phyloP scores from a whole-genome alignment of 1,140 invertebrate species.

The Hypsibius dujardini region DNA sequence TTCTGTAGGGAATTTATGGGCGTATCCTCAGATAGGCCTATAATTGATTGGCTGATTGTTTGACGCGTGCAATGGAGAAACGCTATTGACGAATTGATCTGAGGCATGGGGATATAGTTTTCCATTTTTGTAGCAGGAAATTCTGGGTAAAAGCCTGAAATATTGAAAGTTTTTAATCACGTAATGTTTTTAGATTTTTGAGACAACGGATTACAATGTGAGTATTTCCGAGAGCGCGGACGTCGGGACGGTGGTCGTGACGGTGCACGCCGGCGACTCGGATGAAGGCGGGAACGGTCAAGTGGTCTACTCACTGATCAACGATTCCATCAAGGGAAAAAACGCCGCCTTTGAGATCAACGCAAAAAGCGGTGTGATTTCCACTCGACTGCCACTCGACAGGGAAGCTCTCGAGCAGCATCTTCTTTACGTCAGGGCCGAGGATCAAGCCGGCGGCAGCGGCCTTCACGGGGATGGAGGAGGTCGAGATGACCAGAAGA shows the following conservation, averaged over 20 bases:
- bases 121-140: too few species aligned
- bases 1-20: too few species aligned
- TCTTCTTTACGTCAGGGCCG: slow-evolving; percentile 60
- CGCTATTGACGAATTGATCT: too few species aligned
- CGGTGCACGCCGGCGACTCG: slow-evolving; percentile 29
- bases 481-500: slow-evolving; percentile 39
- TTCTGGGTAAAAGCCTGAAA: too few species aligned
- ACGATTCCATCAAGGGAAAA: slow-evolving; percentile 29
- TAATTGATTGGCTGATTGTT: too few species aligned
- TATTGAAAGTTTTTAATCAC: too few species aligned
- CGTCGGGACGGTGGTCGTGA: slow-evolving; percentile 69
- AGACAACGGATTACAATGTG: slow-evolving; percentile 58
- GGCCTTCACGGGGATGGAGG: too few species aligned
- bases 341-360: slow-evolving; percentile 60
- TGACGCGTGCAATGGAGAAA: too few species aligned
- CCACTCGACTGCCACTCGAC: slow-evolving; percentile 62
- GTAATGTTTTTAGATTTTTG: slow-evolving; percentile 43
- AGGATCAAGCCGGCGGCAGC: slow-evolving; percentile 41
- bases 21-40: too few species aligned
- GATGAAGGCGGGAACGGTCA: slow-evolving; percentile 55
- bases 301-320: slow-evolving; percentile 45
- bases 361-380: slow-evolving; percentile 57
- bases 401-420: slow-evolving; percentile 70
- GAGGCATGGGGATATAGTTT: too few species aligned
- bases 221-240: slow-evolving; percentile 62